These are phyloP conservation scores for Neoarius graeffei DNA, from an alignment of 2,113 vertebrate genomes.

Conservation along the genomic window DNA sequence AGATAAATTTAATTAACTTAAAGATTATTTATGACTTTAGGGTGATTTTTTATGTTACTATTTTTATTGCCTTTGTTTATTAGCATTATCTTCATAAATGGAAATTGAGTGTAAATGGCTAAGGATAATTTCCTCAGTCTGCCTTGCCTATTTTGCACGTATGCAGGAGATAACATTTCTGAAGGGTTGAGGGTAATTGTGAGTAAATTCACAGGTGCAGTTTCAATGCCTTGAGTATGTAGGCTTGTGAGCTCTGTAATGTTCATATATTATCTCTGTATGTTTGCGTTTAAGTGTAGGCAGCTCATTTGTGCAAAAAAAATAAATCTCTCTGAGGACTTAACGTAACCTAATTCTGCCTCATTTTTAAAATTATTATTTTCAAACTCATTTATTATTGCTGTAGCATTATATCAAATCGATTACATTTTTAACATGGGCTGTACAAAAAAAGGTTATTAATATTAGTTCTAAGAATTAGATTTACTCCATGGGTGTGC, in stretches of 20 bases:
- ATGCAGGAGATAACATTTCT: neutral
- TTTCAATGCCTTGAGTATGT: neutral
- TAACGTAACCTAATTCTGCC: neutral
- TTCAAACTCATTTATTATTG: neutral
- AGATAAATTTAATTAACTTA: neutral
- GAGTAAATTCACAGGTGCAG: neutral
- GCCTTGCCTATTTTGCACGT: neutral
- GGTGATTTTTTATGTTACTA: too few relatives aligned
- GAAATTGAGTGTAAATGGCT: neutral
- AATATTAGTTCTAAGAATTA: conserved; percentile 1
- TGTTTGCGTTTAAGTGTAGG: neutral
- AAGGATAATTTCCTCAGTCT: neutral
- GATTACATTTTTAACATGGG: neutral
- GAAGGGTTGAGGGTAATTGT: neutral
- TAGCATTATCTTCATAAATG: neutral
- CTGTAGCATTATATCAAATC: neutral
- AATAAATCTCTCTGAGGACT: neutral
- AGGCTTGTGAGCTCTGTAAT: neutral
- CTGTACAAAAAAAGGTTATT: neutral
- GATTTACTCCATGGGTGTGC: neutral
- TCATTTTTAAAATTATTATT: neutral
- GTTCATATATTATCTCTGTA: neutral
- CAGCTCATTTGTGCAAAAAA: neutral
- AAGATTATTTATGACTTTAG: neutral
- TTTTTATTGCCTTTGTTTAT: neutral